Evolutionary conservation across 2,888 invertebrate species (phyloP).

Genomic region (Metellina segmentata): DNA sequence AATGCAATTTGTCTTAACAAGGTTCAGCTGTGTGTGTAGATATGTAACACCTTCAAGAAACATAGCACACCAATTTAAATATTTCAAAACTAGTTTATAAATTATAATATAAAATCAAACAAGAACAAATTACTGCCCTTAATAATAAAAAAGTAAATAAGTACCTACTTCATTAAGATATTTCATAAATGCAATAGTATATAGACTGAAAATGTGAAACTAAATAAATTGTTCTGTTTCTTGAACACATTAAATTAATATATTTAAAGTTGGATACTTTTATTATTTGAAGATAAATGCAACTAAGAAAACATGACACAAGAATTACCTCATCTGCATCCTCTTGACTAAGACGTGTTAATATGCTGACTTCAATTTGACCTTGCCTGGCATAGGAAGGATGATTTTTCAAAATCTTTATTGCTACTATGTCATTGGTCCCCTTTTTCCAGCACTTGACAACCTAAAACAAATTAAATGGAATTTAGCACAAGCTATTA

Average conservation of each 20-base stretch:
- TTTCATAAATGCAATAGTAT: no score
- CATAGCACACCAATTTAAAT: no score
- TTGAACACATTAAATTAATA: background rate
- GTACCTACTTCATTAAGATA: no score
- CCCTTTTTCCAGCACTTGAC: constrained; percentile 99
- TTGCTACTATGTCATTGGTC: constrained; percentile 99
- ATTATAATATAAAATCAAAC: no score
- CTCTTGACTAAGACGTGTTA: constrained; percentile 91
- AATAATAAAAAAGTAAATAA: no score
- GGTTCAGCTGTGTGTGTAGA: no score
- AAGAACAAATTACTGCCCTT: no score
- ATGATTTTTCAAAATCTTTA: constrained; percentile 99
- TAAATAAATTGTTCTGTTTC: background rate
- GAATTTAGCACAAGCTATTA: background rate
- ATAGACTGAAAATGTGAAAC: no score
- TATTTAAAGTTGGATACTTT: background rate
- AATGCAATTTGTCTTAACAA: no score
- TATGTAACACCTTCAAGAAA: no score
- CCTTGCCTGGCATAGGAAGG: constrained; percentile 99
- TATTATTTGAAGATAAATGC: background rate
- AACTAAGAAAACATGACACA: background rate
- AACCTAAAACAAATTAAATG: constrained; percentile 85
- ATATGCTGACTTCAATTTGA: constrained; percentile 94
- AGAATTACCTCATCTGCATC: constrained; percentile 91
- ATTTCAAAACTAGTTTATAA: no score